phyloP scores from a whole-genome alignment of 2,888 invertebrate species.

The Epistrophe eligans region DNA sequence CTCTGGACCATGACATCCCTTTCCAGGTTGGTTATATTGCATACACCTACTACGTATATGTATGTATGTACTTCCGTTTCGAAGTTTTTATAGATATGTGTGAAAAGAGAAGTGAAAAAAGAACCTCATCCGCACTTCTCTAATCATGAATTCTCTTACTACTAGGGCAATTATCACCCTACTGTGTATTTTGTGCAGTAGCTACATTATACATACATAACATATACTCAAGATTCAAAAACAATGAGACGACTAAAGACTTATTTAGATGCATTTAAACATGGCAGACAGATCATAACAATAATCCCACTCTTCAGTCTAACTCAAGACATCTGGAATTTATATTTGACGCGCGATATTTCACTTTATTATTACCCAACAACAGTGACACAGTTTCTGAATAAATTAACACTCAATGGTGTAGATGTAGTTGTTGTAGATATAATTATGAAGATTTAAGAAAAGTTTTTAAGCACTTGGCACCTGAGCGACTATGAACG shows the following conservation, averaged over 20 bases:
- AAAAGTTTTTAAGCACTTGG: conserved; percentile 53
- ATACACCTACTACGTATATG: conserved; percentile 25
- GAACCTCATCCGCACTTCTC: conserved; percentile 54
- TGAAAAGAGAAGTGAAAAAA: conserved; percentile 36
- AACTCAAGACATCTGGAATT: conserved; percentile 36
- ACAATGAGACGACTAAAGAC: conserved; percentile 30
- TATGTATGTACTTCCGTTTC: conserved; percentile 37
- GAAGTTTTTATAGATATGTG: conserved; percentile 36
- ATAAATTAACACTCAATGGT: conserved; percentile 69
- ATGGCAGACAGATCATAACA: conserved; percentile 36
- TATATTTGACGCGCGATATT: conserved; percentile 45
- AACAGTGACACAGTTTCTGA: conserved; percentile 63
- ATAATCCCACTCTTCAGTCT: conserved; percentile 48
- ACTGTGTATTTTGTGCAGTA: conserved; percentile 61
- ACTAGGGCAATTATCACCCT: conserved; percentile 66
- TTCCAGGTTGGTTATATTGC: conserved; percentile 40
- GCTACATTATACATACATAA: too few relatives aligned
- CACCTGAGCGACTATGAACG: conserved; percentile 54
- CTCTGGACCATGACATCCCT: conserved; percentile 27
- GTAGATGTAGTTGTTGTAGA: conserved; percentile 10
- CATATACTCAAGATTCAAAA: conserved; percentile 35
- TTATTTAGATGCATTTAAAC: conserved; percentile 53
- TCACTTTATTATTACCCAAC: conserved; percentile 54
- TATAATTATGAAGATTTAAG: conserved; percentile 25
- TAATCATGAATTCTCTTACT: conserved; percentile 59